Base-by-base conservation (phyloP, 1,140 invertebrate genomes). In the Drosophila paulistorum region DNA sequence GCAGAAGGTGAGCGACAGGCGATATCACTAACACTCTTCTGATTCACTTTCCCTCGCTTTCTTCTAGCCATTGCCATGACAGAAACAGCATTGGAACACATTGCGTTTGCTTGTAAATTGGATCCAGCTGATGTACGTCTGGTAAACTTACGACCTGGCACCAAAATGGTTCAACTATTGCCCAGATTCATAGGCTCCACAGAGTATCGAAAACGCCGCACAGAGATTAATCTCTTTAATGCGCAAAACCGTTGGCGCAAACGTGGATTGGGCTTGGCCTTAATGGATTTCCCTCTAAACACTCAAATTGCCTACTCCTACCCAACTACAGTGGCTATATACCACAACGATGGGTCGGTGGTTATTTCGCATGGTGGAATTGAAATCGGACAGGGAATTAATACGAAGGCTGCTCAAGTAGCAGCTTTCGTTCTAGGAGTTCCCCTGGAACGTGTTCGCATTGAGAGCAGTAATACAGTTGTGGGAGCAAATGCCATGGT, bases 41-140 rank as follows among this genome's bases (percentile, higher is more conserved):
- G 20, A 26, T 11, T 7, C 1, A 23, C 30, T 57, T 57, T 57
- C 2, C 14, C 5, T 30, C 0, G 2, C 1, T 0, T 89, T 11
- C 37, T 94, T 1, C 94, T 96, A 93, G 94, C 90, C 30, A 87
- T 95, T 11, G 94, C 93, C 3, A 93, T 95, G 81, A 94, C 95
- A 35, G 97, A 98, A 91, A 94, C 93, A 17, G 94, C 97, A 9
- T 95, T 98, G 94, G 96, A 98, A 76, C 95, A 96, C 83, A 95
- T 98, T 68, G 94, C 96, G 0, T 94, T 94, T 59, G 92, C 90
- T 26, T 76, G 95, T 5, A 93, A 94, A 10, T 93, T 94, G 71
- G 96, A 97, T 93, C 94, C 96, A 0, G 68, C 95, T 2, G 94
- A 95, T 55, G 94, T 96, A 0, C 92, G 94, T 64, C 65, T 95